These are phyloP conservation scores for Zoanthus solanderi DNA, from an alignment of 92 coral and sea anemone species.

Conservation along the genomic window DNA sequence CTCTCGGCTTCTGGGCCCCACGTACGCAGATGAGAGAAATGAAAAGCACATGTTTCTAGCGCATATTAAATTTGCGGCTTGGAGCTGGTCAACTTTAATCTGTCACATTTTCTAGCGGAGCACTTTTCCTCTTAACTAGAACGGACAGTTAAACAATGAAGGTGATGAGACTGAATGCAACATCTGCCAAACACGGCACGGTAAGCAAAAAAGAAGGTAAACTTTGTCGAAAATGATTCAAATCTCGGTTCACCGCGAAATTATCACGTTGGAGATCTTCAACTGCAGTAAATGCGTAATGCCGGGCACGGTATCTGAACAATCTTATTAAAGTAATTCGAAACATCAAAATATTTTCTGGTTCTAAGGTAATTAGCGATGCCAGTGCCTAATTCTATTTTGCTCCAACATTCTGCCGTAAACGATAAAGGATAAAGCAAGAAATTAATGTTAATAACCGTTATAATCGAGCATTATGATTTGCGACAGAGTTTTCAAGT, in stretches of 20 bases:
- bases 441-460: too few relatives aligned
- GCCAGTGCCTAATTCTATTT: not conserved
- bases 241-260: not conserved
- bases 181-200: constrained; percentile 4
- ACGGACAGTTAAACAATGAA: not conserved
- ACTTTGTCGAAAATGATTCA: not conserved
- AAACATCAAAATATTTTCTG: not conserved
- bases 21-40: not conserved
- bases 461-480: too few relatives aligned
- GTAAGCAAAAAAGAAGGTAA: not conserved
- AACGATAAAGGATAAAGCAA: not conserved
- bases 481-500: not conserved
- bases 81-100: not conserved
- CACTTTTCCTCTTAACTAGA: constrained; percentile 14
- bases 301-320: not conserved
- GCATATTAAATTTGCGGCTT: not conserved
- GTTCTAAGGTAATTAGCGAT: not conserved
- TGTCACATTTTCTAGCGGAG: constrained; percentile 17
- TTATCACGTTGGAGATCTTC: not conserved
- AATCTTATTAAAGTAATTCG: not conserved
- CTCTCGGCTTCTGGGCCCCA: not conserved
- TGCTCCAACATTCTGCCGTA: not conserved
- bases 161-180: not conserved
- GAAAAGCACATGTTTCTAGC: not conserved
- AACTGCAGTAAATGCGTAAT: constrained; percentile 1